Percentiles rank a stretch among this genome's conserved stretches.
phyloP scores from a whole-genome alignment of 2,888 invertebrate species.

The Caradrina kadenii region DNA sequence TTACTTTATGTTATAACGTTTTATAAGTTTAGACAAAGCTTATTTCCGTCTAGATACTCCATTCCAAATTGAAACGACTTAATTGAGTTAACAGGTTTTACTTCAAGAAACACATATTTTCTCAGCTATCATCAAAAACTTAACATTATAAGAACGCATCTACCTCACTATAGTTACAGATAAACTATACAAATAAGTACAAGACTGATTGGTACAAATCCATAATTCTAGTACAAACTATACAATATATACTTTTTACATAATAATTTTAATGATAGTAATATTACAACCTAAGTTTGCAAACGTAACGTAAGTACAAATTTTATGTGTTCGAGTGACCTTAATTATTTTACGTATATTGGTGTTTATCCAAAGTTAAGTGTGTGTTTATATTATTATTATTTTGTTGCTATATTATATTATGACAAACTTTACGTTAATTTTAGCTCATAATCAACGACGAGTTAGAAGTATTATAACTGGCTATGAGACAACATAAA shows the following conservation, averaged over 20 bases:
- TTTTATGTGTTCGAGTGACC: constrained; percentile 89
- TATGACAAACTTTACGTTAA: constrained; percentile 82
- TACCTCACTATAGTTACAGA: constrained; percentile 81
- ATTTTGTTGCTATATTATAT: constrained; percentile 88
- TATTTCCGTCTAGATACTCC: constrained; percentile 48
- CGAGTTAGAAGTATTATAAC: constrained; percentile 74
- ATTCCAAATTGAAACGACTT: constrained; percentile 57
- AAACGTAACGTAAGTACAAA: constrained; percentile 88
- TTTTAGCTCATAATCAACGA: constrained; percentile 73
- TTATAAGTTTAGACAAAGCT: constrained; percentile 53
- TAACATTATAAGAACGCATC: constrained; percentile 49
- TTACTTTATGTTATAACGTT: constrained; percentile 50
- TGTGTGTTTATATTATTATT: constrained; percentile 87
- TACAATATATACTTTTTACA: constrained; percentile 71
- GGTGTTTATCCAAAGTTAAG: constrained; percentile 89
- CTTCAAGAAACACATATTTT: constrained; percentile 30
- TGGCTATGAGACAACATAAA: constrained; percentile 74
- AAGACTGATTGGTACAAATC: constrained; percentile 89
- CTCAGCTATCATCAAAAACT: constrained; percentile 19
- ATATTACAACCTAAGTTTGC: constrained; percentile 80
- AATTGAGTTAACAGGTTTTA: constrained; percentile 36
- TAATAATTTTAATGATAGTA: constrained; percentile 77
- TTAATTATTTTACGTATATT: constrained; percentile 84
- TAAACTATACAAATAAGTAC: constrained; percentile 75
- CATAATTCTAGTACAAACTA: constrained; percentile 83